Conservation (phyloP, 2,113 vertebrate genomes). For the Oncorhynchus kisutch region DNA sequence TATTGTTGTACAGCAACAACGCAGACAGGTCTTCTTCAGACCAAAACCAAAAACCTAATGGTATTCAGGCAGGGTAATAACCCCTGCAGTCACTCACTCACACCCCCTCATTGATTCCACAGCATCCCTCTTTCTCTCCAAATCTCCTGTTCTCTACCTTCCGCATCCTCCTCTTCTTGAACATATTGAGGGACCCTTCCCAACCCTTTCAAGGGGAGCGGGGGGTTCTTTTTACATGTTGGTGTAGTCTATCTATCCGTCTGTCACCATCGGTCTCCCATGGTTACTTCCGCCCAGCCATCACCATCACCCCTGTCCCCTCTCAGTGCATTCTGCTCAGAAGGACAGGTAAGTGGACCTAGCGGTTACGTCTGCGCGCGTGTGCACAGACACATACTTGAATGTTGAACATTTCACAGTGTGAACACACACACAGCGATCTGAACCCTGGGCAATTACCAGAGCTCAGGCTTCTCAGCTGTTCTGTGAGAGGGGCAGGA, state of each 20-base stretch:
- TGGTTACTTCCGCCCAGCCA: neutral
- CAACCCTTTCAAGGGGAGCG: neutral
- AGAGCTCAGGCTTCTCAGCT: slow-evolving; percentile 36
- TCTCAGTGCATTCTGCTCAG: slow-evolving; percentile 57
- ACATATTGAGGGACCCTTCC: neutral
- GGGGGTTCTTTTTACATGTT: neutral
- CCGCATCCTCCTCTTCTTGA: slow-evolving; percentile 13
- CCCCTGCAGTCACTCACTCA: neutral
- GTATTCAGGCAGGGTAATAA: too few relatives aligned
- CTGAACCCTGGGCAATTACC: slow-evolving; percentile 36
- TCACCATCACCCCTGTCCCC: neutral
- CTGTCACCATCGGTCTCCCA: neutral
- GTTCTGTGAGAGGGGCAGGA: slow-evolving; percentile 13
- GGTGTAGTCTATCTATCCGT: neutral
- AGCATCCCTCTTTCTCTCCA: neutral
- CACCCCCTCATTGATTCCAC: neutral
- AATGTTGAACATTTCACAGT: slow-evolving; percentile 52
- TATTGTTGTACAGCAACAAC: too few relatives aligned
- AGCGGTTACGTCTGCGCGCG: neutral
- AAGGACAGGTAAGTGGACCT: slow-evolving; percentile 58
- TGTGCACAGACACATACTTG: slow-evolving; percentile 12
- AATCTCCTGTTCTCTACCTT: neutral
- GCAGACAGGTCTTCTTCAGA: too few relatives aligned
- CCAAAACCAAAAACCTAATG: too few relatives aligned
- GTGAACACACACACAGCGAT: slow-evolving; percentile 18